A percentile compares a stretch with the other conserved stretches of the same genome.
These are phyloP conservation scores for Luffia ferchaultella DNA, from an alignment of 2,888 invertebrate species.

Conservation along the genomic window DNA sequence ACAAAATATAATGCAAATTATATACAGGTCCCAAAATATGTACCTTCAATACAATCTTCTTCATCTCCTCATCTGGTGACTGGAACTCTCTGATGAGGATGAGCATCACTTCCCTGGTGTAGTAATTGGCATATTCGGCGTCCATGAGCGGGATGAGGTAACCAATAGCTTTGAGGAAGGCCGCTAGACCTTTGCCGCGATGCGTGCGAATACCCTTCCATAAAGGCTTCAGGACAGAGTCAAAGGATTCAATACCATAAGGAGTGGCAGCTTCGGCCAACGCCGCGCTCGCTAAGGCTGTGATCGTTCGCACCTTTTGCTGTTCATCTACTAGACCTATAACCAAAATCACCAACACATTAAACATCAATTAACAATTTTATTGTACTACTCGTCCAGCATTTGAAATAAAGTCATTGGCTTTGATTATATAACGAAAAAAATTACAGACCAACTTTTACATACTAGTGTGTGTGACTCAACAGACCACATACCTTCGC, in stretches of 20 bases:
- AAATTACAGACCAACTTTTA: too few relatives aligned
- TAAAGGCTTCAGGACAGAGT: constrained; percentile 97
- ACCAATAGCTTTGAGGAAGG: constrained; percentile 99
- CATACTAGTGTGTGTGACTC: too few relatives aligned
- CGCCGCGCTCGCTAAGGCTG: constrained; percentile 97
- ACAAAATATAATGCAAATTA: too few relatives aligned
- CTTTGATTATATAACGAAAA: too few relatives aligned
- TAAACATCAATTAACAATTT: too few relatives aligned
- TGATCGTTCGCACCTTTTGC: constrained; percentile 98
- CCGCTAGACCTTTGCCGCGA: constrained; percentile 92
- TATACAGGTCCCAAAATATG: too few relatives aligned
- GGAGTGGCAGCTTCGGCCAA: constrained; percentile 99
- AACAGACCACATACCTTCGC: too few relatives aligned
- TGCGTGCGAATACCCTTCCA: constrained; percentile 99
- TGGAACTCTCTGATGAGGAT: constrained; percentile 99
- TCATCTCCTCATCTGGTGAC: constrained; percentile 99
- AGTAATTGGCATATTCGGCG: constrained; percentile 99
- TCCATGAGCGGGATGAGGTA: constrained; percentile 99
- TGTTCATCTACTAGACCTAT: constrained; percentile 95
- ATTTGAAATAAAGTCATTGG: too few relatives aligned
- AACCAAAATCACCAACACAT: too few relatives aligned
- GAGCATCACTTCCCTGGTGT: constrained; percentile 97
- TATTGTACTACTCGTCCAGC: too few relatives aligned
- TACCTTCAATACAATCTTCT: constrained; percentile 98
- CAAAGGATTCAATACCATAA: constrained; percentile 99